Evolutionary conservation across 2,797 vertebrate species (phyloP).

Genomic region (Buceros bicornis): DNA sequence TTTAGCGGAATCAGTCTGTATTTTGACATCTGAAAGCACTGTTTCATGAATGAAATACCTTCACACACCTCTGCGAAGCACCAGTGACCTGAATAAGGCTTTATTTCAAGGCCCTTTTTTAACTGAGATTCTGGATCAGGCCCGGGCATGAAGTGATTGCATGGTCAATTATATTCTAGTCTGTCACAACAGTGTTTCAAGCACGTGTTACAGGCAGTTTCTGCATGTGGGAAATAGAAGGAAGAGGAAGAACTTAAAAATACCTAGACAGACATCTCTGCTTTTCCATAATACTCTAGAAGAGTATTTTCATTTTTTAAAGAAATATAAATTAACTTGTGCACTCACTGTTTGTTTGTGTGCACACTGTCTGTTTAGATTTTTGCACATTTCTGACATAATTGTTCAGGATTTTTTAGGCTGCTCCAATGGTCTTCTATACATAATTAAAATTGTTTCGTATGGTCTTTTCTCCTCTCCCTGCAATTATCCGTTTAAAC

Average conservation of each 20-base stretch:
- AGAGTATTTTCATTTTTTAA: neutral
- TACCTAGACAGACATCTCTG: neutral
- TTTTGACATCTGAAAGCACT: constrained; percentile 1
- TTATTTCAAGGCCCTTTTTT: neutral
- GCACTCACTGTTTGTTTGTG: neutral
- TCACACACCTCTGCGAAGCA: neutral
- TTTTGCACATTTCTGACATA: neutral
- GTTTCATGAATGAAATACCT: neutral
- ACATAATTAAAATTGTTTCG: constrained; percentile 4
- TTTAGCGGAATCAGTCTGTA: neutral
- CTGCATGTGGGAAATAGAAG: neutral
- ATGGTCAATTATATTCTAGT: neutral
- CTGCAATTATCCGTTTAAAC: constrained; percentile 38
- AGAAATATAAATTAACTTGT: neutral
- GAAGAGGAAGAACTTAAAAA: constrained; percentile 15
- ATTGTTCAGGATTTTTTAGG: neutral
- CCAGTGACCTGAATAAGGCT: neutral
- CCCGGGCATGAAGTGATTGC: constrained; percentile 9
- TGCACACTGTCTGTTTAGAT: neutral
- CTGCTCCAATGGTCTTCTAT: neutral
- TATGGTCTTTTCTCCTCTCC: neutral
- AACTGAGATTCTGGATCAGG: neutral
- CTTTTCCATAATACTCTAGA: neutral
- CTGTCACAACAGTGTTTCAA: constrained; percentile 2
- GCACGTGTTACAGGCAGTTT: neutral